Conservation (phyloP, 2,888 invertebrate genomes). For the Leptopterna dolabrata region DNA sequence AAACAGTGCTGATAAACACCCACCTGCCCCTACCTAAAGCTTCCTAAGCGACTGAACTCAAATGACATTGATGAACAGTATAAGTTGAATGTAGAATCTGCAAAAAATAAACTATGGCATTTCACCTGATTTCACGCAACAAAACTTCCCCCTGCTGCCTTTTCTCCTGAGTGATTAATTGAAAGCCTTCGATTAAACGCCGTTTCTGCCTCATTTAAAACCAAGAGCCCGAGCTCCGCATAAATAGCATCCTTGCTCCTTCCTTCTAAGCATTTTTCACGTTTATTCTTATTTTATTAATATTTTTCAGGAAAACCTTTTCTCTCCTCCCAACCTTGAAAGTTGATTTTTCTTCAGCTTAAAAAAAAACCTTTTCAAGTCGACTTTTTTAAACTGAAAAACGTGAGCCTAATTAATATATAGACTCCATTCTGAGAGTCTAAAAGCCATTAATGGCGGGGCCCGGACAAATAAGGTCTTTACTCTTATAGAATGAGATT, state of each 20-base stretch:
- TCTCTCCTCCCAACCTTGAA: background rate
- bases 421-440: background rate
- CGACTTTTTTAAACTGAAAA: slow-evolving; percentile 16
- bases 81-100: too few relatives aligned
- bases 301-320: background rate
- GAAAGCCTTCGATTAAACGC: background rate
- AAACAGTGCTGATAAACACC: too few relatives aligned
- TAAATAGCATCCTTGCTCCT: background rate
- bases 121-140: too few relatives aligned
- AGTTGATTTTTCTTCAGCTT: background rate
- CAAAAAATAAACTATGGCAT: too few relatives aligned
- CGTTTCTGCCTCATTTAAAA: background rate
- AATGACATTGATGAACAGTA: too few relatives aligned
- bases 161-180: background rate
- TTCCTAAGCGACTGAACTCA: too few relatives aligned
- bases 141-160: too few relatives aligned
- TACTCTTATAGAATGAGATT: slow-evolving; percentile 10
- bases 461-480: background rate
- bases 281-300: background rate
- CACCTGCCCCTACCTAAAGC: too few relatives aligned
- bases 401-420: slow-evolving; percentile 20
- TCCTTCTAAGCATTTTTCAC: background rate
- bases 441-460: background rate
- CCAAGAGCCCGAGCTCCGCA: background rate
- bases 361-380: background rate